A percentile compares a stretch with the other conserved stretches of the same genome.
Evolutionary conservation across 1,140 invertebrate species (phyloP).

Genomic region (Maniola jurtina): DNA sequence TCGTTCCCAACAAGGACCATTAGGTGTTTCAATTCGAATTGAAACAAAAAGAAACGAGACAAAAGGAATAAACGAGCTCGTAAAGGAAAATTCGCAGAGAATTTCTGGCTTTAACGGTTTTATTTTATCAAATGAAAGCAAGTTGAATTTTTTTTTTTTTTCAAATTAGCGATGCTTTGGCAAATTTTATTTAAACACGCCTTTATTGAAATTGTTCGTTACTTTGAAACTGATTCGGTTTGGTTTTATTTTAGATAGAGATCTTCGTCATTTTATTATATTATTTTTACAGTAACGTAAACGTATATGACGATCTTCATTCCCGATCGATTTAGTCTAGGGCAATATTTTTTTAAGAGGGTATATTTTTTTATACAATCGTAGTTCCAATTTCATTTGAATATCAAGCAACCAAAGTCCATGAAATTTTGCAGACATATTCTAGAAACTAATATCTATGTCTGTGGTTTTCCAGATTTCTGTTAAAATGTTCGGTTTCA

Average conservation of each 20-base stretch:
- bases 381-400: too few relatives aligned
- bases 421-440: too few relatives aligned
- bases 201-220: not conserved
- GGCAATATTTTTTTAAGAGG: too few relatives aligned
- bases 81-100: slow-evolving; percentile 13
- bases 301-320: too few relatives aligned
- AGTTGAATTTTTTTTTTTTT: slow-evolving; percentile 8
- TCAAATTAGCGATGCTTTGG: slow-evolving; percentile 11
- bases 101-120: slow-evolving; percentile 7
- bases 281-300: too few relatives aligned
- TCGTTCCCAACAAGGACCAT: slow-evolving; percentile 1
- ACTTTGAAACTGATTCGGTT: not conserved
- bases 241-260: not conserved
- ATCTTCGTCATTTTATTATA: too few relatives aligned
- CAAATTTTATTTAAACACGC: not conserved
- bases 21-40: slow-evolving; percentile 16
- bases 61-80: slow-evolving; percentile 9
- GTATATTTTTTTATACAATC: too few relatives aligned
- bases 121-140: slow-evolving; percentile 8
- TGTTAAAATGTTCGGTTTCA: too few relatives aligned
- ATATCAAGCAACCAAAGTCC: too few relatives aligned
- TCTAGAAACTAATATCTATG: too few relatives aligned
- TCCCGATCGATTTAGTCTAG: too few relatives aligned
- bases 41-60: slow-evolving; percentile 9
- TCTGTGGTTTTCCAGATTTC: too few relatives aligned